phyloP scores from a whole-genome alignment of 2,797 vertebrate species.

The Scleropages formosus region DNA sequence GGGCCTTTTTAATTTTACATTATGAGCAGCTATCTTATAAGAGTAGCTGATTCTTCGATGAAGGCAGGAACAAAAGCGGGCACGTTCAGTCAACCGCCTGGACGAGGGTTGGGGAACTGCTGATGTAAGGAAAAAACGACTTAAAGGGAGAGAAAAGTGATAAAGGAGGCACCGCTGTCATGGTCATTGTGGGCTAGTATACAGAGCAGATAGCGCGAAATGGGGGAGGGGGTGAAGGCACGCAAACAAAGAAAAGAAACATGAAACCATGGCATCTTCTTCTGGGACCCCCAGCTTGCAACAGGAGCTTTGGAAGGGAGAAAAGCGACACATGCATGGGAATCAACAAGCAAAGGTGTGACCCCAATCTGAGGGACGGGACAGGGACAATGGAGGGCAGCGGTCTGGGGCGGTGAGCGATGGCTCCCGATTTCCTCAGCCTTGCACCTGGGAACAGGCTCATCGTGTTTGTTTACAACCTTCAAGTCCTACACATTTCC shows the following conservation, averaged over 20 bases:
- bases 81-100: too few relatives aligned
- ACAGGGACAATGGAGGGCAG: background rate
- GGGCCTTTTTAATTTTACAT: too few relatives aligned
- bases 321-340: background rate
- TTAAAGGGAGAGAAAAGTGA: too few relatives aligned
- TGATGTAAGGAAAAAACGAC: too few relatives aligned
- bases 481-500: background rate
- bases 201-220: background rate
- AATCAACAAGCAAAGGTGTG: conserved; percentile 8
- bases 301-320: background rate
- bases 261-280: background rate
- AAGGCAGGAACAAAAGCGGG: background rate
- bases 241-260: background rate
- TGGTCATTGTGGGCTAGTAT: background rate
- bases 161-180: background rate
- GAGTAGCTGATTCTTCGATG: background rate
- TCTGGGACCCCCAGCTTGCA: background rate
- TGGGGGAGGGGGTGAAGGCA: background rate
- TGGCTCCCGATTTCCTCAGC: conserved; percentile 33
- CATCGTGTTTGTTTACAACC: background rate
- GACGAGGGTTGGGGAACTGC: too few relatives aligned
- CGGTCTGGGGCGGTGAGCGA: background rate
- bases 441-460: background rate
- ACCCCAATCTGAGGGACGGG: background rate
- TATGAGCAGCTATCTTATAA: background rate